A percentile compares a stretch with the other conserved stretches of the same genome.
Evolutionary conservation across 1,140 invertebrate genomes (phyloP).

Genomic region (Temnothorax nylanderi): DNA sequence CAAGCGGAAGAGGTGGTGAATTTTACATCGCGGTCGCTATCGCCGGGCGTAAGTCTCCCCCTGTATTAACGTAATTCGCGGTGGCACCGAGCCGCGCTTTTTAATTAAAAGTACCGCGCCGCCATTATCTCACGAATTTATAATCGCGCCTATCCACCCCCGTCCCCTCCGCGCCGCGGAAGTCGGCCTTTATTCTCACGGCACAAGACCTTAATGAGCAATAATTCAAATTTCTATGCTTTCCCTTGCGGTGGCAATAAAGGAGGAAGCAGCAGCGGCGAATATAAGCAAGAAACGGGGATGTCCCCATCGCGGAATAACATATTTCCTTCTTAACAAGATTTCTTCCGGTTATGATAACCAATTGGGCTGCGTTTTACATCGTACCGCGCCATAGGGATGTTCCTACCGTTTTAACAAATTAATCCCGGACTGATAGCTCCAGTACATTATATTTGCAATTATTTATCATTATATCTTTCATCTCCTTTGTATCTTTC

Average conservation of each 20-base stretch:
- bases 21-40: slow-evolving; percentile 40
- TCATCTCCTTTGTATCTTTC: neutral
- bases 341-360: slow-evolving; percentile 34
- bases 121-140: slow-evolving; percentile 82
- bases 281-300: slow-evolving; percentile 21
- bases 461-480: slow-evolving; percentile 12
- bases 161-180: slow-evolving; percentile 46
- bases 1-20: slow-evolving; percentile 19
- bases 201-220: slow-evolving; percentile 73
- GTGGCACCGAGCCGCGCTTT: slow-evolving; percentile 72
- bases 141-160: slow-evolving; percentile 74
- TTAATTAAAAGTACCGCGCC: slow-evolving; percentile 82
- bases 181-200: slow-evolving; percentile 73
- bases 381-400: neutral
- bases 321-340: slow-evolving; percentile 55
- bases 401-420: neutral
- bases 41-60: slow-evolving; percentile 53
- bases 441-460: neutral
- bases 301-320: slow-evolving; percentile 58
- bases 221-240: slow-evolving; percentile 76
- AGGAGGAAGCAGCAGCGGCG: neutral
- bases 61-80: slow-evolving; percentile 79
- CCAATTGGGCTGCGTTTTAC: slow-evolving; percentile 39
- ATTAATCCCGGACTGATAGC: neutral
- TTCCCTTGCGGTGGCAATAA: slow-evolving; percentile 33